Base-by-base conservation (phyloP, 1,140 invertebrate species). In the Caenorhabditis tropicalis region DNA sequence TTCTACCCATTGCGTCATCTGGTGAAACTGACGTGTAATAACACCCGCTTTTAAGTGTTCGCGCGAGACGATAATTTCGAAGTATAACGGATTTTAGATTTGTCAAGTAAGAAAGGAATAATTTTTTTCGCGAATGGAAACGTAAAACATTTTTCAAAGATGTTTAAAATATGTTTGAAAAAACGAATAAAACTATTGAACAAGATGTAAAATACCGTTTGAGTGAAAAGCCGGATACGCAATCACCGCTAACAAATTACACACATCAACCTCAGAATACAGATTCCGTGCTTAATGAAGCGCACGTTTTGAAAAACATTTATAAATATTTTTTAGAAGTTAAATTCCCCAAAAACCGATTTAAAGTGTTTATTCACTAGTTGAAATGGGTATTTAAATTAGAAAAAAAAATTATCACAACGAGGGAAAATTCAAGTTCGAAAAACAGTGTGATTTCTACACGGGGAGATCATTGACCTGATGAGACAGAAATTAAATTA, bases 1-100 rank as follows among this genome's bases (percentile, higher is more conserved):
- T 21, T 51, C 19, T 9, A n/a, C 36, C 58, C 53, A 46, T 74
- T 83, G 33, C 82, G 60, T 56, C 82, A 74, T 74, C 65, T 43
- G 36, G 19, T 21, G 65, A 24, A 74, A 74, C 33, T 74, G 65
- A 74, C 65, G 65, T 74, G 65, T 74, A 21, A 74, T 74, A 74
- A 46, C 65, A 46, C 65, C 36, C 33, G 19, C 29, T 36, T 33
- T 31, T 27, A 56, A 12, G 58, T 65, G 58, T 65, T 65, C 58
- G 58, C 31, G 58, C 58, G 58, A 15, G 24, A 27, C 7, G 24
- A 56, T n/a, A 46, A n/a, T n/a, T n/a, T n/a, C n/a, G n/a, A n/a
- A n/a, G n/a, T n/a, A 46, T 46, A 0, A 2, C 9, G 49, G 49
- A 51, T 51, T 51, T 51, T n/a, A 51, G 49, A 21, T 0, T 51